A percentile compares a stretch with the other conserved stretches of the same genome.
These are phyloP conservation scores for Hetaerina americana DNA, from an alignment of 1,140 invertebrate genomes.

Conservation along the genomic window DNA sequence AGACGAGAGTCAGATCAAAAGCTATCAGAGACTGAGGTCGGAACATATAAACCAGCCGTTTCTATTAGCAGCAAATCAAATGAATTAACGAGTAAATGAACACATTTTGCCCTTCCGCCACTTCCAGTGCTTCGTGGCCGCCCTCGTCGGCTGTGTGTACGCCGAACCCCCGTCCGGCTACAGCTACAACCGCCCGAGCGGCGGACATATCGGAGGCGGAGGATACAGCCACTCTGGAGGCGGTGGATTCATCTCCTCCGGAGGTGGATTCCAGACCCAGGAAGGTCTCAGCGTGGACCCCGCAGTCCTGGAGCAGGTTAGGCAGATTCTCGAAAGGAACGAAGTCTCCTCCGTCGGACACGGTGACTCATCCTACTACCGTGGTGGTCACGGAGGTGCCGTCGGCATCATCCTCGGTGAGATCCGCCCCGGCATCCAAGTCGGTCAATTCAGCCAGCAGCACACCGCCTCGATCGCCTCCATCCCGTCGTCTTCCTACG, in stretches of 20 bases:
- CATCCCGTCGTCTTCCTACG: background rate
- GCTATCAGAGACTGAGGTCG: too few species aligned
- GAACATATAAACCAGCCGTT: too few species aligned
- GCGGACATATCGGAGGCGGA: constrained; percentile 29
- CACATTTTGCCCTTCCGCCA: too few species aligned
- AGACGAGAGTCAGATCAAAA: too few species aligned
- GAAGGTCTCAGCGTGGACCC: constrained; percentile 67
- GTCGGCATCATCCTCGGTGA: constrained; percentile 61
- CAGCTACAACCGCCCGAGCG: constrained; percentile 43
- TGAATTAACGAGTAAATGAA: too few species aligned
- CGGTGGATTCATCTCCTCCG: constrained; percentile 28
- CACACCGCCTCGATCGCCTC: constrained; percentile 26
- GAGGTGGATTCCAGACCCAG: constrained; percentile 47
- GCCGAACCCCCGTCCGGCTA: constrained; percentile 50
- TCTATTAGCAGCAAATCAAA: too few species aligned
- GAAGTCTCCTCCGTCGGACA: constrained; percentile 40
- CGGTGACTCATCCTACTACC: constrained; percentile 39
- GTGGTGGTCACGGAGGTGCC: constrained; percentile 37
- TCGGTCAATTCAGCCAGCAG: constrained; percentile 52
- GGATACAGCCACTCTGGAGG: constrained; percentile 22
- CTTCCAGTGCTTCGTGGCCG: constrained; percentile 51
- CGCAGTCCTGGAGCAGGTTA: constrained; percentile 61
- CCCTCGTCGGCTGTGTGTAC: constrained; percentile 38
- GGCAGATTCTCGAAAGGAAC: constrained; percentile 65
- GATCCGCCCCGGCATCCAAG: constrained; percentile 60